Evolutionary conservation across 92 coral and sea anemone genomes (phyloP).

Genomic region (Parazoanthus swiftii): DNA sequence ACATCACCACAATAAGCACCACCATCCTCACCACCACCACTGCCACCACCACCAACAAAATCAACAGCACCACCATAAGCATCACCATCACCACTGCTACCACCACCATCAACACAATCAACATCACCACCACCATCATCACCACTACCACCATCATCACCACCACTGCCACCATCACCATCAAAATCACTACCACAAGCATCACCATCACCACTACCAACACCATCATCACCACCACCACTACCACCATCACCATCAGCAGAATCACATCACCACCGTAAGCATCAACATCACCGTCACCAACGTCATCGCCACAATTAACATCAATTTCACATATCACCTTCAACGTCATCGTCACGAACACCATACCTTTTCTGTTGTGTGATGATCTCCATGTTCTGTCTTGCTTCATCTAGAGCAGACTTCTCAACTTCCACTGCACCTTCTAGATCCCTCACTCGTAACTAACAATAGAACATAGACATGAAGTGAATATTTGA

Average conservation of each 20-base stretch:
- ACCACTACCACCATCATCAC: background rate
- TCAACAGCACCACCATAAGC: no score
- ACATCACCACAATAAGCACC: no score
- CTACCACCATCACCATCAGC: background rate
- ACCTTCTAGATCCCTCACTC: conserved; percentile 95
- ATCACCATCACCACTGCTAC: background rate
- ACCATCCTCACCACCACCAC: no score
- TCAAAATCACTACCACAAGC: background rate
- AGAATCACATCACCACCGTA: background rate
- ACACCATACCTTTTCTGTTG: conserved; percentile 80
- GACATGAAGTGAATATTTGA: background rate
- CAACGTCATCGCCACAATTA: background rate
- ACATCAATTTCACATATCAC: background rate
- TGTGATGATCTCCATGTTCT: conserved; percentile 75
- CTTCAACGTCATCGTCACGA: background rate
- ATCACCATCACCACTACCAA: background rate
- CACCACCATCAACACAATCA: background rate
- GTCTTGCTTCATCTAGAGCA: conserved; percentile 81
- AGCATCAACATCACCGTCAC: background rate
- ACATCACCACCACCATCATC: background rate
- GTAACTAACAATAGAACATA: conserved; percentile 50
- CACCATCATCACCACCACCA: background rate
- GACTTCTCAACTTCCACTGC: conserved; percentile 92
- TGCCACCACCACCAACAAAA: no score
- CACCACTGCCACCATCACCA: background rate